A percentile compares a stretch with the other conserved stretches of the same genome.
phyloP scores from a whole-genome alignment of 2,113 vertebrate genomes.

The Bombycilla garrulus region DNA sequence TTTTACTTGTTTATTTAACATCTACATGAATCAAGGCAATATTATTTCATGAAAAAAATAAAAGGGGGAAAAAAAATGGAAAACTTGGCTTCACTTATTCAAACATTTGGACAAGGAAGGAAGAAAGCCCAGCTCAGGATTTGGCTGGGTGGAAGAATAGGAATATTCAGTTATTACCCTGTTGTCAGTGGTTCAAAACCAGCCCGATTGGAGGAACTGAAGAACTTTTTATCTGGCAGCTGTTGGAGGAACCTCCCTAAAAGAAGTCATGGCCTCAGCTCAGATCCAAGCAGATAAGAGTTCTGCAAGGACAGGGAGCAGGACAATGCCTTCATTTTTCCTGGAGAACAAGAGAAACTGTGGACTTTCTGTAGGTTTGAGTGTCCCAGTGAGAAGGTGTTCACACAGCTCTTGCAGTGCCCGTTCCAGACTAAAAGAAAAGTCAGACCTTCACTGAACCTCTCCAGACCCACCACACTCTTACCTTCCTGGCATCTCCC shows the following conservation, averaged over 20 bases:
- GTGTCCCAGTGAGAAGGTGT: not conserved
- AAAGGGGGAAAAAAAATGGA: not conserved
- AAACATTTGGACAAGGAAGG: conserved; percentile 63
- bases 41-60: conserved; percentile 5
- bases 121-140: conserved; percentile 19
- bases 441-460: not conserved
- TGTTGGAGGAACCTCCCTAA: conserved; percentile 13
- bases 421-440: fast-evolving
- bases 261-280: not conserved
- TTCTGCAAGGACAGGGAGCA: not conserved
- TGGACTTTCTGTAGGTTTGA: not conserved
- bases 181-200: not conserved
- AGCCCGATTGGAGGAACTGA: not conserved
- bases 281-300: conserved; percentile 26
- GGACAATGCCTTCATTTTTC: not conserved
- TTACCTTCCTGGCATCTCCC: not conserved
- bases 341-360: not conserved
- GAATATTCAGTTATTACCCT: conserved; percentile 24
- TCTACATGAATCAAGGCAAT: conserved; percentile 44
- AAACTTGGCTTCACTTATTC: conserved; percentile 51
- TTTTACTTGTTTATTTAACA: conserved; percentile 56
- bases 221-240: conserved; percentile 29
- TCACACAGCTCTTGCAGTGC: not conserved
- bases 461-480: not conserved
- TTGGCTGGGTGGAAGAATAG: conserved; percentile 26